These are phyloP conservation scores for Hypomesus transpacificus DNA, from an alignment of 2,113 vertebrate genomes.

Conservation along the genomic window DNA sequence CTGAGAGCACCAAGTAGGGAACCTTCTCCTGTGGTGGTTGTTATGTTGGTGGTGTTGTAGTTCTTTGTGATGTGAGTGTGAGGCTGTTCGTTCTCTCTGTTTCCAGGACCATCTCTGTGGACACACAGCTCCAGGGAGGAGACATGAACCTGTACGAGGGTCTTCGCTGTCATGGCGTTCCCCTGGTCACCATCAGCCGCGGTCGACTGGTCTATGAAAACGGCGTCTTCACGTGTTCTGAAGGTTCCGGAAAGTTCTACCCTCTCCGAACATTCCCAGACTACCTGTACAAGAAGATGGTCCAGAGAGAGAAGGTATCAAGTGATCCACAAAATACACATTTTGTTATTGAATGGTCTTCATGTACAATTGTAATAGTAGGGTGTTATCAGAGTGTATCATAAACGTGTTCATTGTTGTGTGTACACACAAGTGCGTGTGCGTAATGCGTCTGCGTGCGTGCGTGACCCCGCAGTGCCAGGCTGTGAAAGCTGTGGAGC, in stretches of 20 bases:
- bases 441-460: conserved; percentile 5
- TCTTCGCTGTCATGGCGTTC: conserved; percentile 90
- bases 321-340: too few species aligned
- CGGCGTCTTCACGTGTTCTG: conserved; percentile 90
- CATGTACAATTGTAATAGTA: too few species aligned
- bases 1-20: conserved; percentile 88
- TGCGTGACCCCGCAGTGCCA: conserved; percentile 68
- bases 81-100: neutral
- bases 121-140: conserved; percentile 90
- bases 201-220: conserved; percentile 94
- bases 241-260: conserved; percentile 92
- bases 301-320: conserved; percentile 93
- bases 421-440: neutral
- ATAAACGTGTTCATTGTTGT: too few species aligned
- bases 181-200: conserved; percentile 92
- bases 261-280: conserved; percentile 93
- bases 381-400: too few species aligned
- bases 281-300: conserved; percentile 96
- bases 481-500: conserved; percentile 85
- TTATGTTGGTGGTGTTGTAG: neutral
- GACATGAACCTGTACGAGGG: conserved; percentile 93
- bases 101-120: conserved; percentile 87
- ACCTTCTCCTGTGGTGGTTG: conserved; percentile 14
- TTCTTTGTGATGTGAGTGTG: conserved; percentile 10
- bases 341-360: too few species aligned